phyloP scores from a whole-genome alignment of 2,113 vertebrate genomes.

The Gasterosteus nipponicus region DNA sequence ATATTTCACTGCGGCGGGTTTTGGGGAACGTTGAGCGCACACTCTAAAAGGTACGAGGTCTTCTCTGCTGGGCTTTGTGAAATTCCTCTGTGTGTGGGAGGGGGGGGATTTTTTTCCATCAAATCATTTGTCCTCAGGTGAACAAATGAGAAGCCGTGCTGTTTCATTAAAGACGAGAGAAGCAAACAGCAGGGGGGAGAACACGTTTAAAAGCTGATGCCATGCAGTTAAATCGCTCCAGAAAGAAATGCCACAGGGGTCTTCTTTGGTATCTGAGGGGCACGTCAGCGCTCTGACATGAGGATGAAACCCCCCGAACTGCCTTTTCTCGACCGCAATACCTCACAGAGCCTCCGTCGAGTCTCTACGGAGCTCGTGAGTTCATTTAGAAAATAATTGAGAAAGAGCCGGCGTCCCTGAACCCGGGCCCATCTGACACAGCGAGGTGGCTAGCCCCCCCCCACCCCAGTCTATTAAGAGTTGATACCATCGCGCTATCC shows the following conservation, averaged over 20 bases:
- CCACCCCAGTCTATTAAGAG: conserved; percentile 78
- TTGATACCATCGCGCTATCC: conserved; percentile 77
- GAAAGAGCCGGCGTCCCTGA: conserved; percentile 67
- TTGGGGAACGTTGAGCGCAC: conserved; percentile 27
- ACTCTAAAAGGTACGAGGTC: conserved; percentile 22
- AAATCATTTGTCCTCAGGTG: conserved; percentile 1
- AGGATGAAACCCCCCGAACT: conserved; percentile 46
- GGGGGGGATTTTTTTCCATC: background rate
- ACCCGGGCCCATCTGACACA: conserved; percentile 70
- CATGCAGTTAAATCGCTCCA: background rate
- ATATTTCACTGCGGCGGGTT: conserved; percentile 56
- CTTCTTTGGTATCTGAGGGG: conserved; percentile 40
- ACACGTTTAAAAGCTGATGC: background rate
- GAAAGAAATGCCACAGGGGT: conserved; percentile 7
- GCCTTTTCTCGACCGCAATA: conserved; percentile 29
- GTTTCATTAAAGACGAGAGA: background rate
- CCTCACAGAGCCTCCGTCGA: conserved; percentile 39
- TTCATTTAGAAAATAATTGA: conserved; percentile 81
- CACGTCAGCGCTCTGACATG: conserved; percentile 45
- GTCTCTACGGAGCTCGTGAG: conserved; percentile 55
- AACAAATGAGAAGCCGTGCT: background rate
- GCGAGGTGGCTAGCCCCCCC: conserved; percentile 77
- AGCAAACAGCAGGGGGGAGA: background rate
- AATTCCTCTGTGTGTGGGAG: no score
- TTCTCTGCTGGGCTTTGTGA: conserved; percentile 8